Base-by-base conservation (phyloP, 2,888 invertebrate genomes). In the Steromphala cineraria region DNA sequence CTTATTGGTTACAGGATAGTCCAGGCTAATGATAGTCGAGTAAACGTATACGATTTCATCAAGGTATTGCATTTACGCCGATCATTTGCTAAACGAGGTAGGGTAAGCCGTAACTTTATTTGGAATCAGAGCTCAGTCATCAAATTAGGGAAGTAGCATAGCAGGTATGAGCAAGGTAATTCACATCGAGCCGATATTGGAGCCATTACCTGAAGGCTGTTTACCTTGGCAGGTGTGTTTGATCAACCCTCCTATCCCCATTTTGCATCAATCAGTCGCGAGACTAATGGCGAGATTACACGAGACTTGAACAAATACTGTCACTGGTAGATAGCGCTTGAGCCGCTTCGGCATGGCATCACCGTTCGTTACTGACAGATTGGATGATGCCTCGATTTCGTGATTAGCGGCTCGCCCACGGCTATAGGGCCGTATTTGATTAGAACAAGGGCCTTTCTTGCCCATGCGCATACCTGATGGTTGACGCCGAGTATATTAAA, bases 241-340 rank as follows among this genome's bases (percentile, higher is more conserved):
- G 28, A 31, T 19, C 36, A 36, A 36, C 36, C 71, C 36, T 36
- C 40, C 36, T n/a, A 19, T 31, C 31, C 28, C 24, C 40, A 2
- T 19, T 40, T 36, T 71, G 36, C 71, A 71, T 19, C 71, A 71
- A 71, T 71, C 71, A 71, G 71, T 71, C 71, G 36, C 31, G 31
- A 31, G 71, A 19, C 24, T 62, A 62, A 62, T 62, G 62, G 28
- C 62, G 62, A 62, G 62, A 62, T 62, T 40, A 40, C 71, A 36
- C 71, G 71, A 71, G 31, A 71, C 71, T 40, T 71, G 71, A 17
- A 31, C 36, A 71, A 71, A 71, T 36, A 71, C 40, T 71, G 40
- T 36, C 28, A 71, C 10, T 71, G 71, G 36, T 71, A 71, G 71
- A 40, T 71, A 71, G 36, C 40, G 36, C 28, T 62, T 62, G 62